Base-by-base conservation (phyloP, 2,888 invertebrate genomes). In the Drosophila parthenogenetica region DNA sequence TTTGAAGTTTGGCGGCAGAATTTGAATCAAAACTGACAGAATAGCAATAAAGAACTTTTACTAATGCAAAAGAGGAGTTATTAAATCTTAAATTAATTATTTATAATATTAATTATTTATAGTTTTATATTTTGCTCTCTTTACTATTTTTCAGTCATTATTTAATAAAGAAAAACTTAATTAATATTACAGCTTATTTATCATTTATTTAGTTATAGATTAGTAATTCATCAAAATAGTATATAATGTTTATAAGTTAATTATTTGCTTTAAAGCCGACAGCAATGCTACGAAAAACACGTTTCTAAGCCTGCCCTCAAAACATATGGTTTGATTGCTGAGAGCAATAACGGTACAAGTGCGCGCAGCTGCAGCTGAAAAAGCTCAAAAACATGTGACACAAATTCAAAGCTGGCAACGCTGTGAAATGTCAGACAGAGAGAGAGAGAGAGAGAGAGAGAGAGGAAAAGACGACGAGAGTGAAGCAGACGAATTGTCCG, bases 321-420 rank as follows among this genome's bases (percentile, higher is more conserved):
- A 57, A 48, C 70, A 71, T 57, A 59, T 55, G 43, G 7, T 45
- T 45, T 29, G 4, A n/a, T 2, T 25, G 13, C 10, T 43, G 25
- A 57, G 43, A 49, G 42, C 19, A 7, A 11, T 22, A 45, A 54
- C 2, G 39, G 37, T 5, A 25, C 8, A 43, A 45, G 32, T 71
- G 62, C 75, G 66, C 75, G 75, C 62, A 62, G 46, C 46, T 62
- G 55, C 55, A 14, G 37, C 35, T 42, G 43, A 10, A 14, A 66
- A 70, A 66, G 62, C 55, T 60, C 8, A 32, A 66, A 77, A 72
- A 69, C 69, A 77, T 69, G 77, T 77, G 69, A 77, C 73, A 2
- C n/a, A 1, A 58, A 55, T 37, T 57, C 25, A 3, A 39, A 49
- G 39, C 70, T 69, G 71, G 65, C 77, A 66, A 66, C 48, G 54